Conservation (phyloP, 2,113 vertebrate species). For the Upupa epops region DNA sequence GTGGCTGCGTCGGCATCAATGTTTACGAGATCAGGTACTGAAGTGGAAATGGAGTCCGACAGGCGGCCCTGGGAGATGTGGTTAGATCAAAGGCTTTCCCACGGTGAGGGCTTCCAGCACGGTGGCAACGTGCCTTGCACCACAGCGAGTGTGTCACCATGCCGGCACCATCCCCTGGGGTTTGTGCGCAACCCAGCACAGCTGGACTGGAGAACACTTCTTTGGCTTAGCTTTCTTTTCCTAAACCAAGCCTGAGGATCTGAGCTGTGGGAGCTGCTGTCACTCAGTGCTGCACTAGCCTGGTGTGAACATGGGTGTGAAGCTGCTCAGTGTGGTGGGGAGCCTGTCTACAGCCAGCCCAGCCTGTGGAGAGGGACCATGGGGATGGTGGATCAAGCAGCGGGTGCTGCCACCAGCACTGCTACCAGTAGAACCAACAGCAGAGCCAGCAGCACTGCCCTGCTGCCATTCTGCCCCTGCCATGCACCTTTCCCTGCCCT, state of each 20-base stretch:
- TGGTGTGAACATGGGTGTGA: fast-evolving
- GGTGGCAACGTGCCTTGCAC: neutral
- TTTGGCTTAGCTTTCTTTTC: fast-evolving
- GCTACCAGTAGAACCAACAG: neutral
- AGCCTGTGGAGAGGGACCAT: fast-evolving
- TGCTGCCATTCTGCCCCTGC: neutral
- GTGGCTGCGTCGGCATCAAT: neutral
- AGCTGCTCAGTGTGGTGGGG: neutral
- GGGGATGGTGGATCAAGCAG: fast-evolving
- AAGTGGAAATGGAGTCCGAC: neutral
- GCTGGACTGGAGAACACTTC: neutral
- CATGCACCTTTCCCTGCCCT: neutral
- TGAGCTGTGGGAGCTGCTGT: neutral
- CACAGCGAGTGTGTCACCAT: neutral
- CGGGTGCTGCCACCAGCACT: neutral
- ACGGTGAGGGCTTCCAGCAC: neutral
- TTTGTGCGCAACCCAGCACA: fast-evolving
- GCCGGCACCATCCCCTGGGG: fast-evolving
- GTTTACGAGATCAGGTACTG: neutral
- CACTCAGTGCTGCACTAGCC: fast-evolving
- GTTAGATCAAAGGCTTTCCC: conserved; percentile 47
- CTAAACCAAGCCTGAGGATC: neutral
- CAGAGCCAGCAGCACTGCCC: too few relatives aligned
- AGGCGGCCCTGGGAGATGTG: neutral
- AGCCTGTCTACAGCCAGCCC: neutral